phyloP scores from a whole-genome alignment of 2,113 vertebrate genomes.

The Andinoacara biseriatus region DNA sequence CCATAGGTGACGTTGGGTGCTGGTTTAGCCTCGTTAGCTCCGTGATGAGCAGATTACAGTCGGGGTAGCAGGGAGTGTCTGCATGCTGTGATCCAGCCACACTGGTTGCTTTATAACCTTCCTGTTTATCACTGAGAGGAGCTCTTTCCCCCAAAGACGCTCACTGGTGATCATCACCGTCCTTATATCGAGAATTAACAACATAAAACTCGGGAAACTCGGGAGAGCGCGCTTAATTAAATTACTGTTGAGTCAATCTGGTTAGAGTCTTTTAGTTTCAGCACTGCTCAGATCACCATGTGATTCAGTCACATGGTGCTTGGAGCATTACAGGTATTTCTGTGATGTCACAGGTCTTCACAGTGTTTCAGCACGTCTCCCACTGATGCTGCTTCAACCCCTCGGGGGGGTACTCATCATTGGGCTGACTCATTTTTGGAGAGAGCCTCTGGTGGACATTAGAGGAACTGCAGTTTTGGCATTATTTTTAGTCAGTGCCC shows the following conservation, averaged over 20 bases:
- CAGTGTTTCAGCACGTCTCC: not conserved
- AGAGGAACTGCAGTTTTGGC: not conserved
- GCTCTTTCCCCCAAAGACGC: not conserved
- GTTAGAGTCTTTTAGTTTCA: not conserved
- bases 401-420: too few species aligned
- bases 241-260: not conserved
- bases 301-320: not conserved
- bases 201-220: not conserved
- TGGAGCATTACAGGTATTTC: not conserved
- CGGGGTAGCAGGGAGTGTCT: not conserved
- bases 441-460: not conserved
- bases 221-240: not conserved
- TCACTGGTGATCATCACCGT: not conserved
- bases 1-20: not conserved
- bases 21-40: constrained; percentile 18
- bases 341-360: not conserved
- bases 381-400: too few species aligned
- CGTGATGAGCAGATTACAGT: not conserved
- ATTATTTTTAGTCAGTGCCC: not conserved
- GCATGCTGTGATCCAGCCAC: not conserved
- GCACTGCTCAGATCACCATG: not conserved
- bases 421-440: not conserved
- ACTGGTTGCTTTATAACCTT: not conserved
- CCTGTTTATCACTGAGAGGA: not conserved
- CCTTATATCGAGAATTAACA: not conserved